Conservation (phyloP, 2,113 vertebrate genomes). For the Mixornis gularis region DNA sequence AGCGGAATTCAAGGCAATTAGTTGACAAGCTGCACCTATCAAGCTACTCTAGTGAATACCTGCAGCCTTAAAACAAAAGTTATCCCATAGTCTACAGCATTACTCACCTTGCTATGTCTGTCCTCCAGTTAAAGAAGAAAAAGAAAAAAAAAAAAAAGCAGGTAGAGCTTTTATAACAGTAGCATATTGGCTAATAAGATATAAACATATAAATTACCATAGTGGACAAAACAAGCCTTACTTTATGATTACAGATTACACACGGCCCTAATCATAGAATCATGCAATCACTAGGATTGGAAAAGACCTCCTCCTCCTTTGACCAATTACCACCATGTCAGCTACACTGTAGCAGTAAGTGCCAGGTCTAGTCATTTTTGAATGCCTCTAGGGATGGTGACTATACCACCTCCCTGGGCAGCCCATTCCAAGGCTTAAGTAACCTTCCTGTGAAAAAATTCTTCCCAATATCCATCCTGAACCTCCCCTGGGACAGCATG, state of each 20-base stretch:
- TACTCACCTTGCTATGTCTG: not conserved
- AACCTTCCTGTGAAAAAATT: not conserved
- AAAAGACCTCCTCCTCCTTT: not conserved
- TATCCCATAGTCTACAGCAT: not conserved
- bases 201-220: not conserved
- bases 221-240: not conserved
- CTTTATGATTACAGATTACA: not conserved
- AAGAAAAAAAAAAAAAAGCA: accelerated
- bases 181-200: not conserved
- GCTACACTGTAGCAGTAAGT: not conserved
- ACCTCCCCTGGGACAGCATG: not conserved
- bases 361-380: not conserved
- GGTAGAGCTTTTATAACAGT: not conserved
- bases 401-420: too few relatives aligned
- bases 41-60: not conserved
- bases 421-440: not conserved
- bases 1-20: not conserved
- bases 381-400: not conserved
- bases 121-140: not conserved
- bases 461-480: not conserved
- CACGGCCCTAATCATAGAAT: not conserved
- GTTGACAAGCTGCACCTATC: not conserved
- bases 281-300: not conserved
- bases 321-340: not conserved
- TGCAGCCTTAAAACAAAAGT: not conserved